Base-by-base conservation (phyloP, 1,140 invertebrate genomes). In the Olivierus martensii region DNA sequence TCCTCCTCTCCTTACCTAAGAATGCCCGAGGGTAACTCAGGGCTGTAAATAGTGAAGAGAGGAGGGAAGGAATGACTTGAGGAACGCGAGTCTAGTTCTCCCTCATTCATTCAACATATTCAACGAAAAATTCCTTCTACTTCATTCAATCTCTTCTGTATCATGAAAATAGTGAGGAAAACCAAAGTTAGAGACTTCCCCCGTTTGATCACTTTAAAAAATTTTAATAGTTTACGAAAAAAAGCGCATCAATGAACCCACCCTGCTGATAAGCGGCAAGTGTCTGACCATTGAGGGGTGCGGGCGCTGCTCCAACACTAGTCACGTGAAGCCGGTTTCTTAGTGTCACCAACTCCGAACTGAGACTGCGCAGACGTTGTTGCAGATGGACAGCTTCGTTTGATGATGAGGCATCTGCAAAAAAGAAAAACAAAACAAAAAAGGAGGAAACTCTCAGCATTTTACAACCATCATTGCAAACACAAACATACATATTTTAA, bases 301-400 rank as follows among this genome's bases (percentile, higher is more conserved):
- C 45, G 6, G 54, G 50, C 43, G 61, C 54, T 77, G 62, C 77
- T 77, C 50, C 55, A 11, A 44, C 53, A 51, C 49, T 42, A 15
- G 60, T 58, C 37, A 62, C 60, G 28, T 66, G 65, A 42, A 91
- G 74, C 49, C 85, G 77, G 71, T 88, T 89, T 53, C 87, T 77
- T 62, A 91, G 76, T 44, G 87, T 89, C 61, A 89, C 84, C 71
- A 92, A 71, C 72, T 90, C 87, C 43, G 84, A 87, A 71, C 84
- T 87, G 55, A 92, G 75, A 69, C 83, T 88, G 58, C 85, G 82
- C 57, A 92, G 74, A 51, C 86, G 78, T 65, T 90, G 85, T 71
- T 92, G 86, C 59, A 90, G 73, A 66, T 90, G 86, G 59, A 88
- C 87, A 41, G 87, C 87, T 75, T 92, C 87, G 73, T 88, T 89